Evolutionary conservation across 2,113 vertebrate species (phyloP).

Genomic region (Anthoscopus minutus): DNA sequence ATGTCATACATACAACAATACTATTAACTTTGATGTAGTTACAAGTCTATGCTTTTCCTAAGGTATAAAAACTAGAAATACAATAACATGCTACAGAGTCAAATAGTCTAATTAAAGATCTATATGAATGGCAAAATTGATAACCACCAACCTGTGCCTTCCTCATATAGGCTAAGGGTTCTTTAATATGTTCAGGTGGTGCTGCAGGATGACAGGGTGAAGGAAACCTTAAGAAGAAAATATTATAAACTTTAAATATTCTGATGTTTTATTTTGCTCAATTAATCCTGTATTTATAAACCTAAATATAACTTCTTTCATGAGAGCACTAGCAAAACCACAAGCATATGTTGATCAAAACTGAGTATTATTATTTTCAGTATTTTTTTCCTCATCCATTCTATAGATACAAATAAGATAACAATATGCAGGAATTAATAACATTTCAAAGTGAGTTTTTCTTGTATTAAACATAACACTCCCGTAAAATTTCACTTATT

Average conservation of each 20-base stretch:
- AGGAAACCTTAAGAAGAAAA: constrained; percentile 75
- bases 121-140: not conserved
- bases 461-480: not conserved
- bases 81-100: not conserved
- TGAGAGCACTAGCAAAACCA: not conserved
- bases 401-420: not conserved
- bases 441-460: not conserved
- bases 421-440: not conserved
- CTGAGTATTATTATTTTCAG: not conserved
- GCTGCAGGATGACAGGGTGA: constrained; percentile 77
- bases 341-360: not conserved
- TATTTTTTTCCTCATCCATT: not conserved
- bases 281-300: not conserved
- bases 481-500: not conserved
- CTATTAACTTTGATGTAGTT: not conserved
- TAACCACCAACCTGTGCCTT: constrained; percentile 86
- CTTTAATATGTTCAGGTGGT: constrained; percentile 89
- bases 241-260: not conserved
- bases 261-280: not conserved
- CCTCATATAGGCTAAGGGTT: constrained; percentile 93
- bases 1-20: not conserved
- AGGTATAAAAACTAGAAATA: not conserved
- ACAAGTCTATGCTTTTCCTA: not conserved
- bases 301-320: not conserved
- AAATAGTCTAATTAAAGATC: not conserved